phyloP scores from a whole-genome alignment of 2,888 invertebrate genomes.

The Arge pagana region DNA sequence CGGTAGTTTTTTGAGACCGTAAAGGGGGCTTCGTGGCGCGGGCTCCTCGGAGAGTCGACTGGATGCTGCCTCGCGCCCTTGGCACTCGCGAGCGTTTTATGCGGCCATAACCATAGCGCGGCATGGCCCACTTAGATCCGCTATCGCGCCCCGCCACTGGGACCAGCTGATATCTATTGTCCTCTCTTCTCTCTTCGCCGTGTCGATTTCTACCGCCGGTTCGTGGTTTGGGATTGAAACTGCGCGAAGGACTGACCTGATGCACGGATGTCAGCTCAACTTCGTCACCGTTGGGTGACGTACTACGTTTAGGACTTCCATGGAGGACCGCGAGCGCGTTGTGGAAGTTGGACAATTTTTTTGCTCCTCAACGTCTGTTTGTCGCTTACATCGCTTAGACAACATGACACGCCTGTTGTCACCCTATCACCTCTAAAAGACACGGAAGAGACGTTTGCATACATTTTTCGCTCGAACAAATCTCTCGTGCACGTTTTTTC shows the following conservation, averaged over 20 bases:
- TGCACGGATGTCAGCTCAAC: neutral
- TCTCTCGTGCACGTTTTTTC: conserved; percentile 39
- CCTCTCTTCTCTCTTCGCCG: conserved; percentile 28
- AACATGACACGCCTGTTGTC: conserved; percentile 53
- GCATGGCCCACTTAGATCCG: conserved; percentile 59
- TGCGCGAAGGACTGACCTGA: neutral
- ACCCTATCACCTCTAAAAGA: conserved; percentile 54
- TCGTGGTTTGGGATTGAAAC: neutral
- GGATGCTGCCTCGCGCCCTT: conserved; percentile 22
- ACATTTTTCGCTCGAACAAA: conserved; percentile 56
- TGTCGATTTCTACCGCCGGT: neutral
- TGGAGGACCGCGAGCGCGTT: too few species aligned
- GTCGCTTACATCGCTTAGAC: conserved; percentile 27
- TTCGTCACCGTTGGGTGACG: neutral
- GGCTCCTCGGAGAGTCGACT: conserved; percentile 29
- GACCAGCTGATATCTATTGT: conserved; percentile 52
- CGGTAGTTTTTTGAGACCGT: conserved; percentile 55
- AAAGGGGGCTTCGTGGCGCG: conserved; percentile 48
- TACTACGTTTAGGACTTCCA: neutral
- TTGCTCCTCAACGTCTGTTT: conserved; percentile 14
- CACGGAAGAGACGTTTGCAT: conserved; percentile 55
- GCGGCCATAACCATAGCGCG: conserved; percentile 56
- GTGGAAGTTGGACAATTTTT: conserved; percentile 10
- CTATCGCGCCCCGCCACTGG: conserved; percentile 47
- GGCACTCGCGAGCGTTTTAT: conserved; percentile 53